Base-by-base conservation (phyloP, 2,797 vertebrate species). In the Poeciliopsis infans region DNA sequence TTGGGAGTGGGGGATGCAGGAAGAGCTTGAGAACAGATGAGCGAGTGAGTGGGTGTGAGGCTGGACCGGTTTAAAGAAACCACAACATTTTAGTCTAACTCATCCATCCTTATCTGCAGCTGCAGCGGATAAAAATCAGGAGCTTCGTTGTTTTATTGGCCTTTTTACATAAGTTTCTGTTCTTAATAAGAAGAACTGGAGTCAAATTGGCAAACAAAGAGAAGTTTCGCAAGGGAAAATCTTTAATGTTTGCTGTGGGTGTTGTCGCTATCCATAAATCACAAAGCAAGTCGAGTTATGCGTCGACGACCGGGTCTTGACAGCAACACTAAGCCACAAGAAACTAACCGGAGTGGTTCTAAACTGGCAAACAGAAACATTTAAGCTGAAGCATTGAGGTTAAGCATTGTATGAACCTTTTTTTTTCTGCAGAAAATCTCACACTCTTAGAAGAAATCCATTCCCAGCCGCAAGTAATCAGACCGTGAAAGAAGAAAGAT, bases 401-500 rank as follows among this genome's bases (percentile, higher is more conserved):
- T 75, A 78, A 89, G 78, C 46, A 76, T 53, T 33, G 41, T 8
- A 64, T 64, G 46, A 59, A 57, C n/a, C 70, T 45, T 77, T 16
- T 72, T 39, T 39, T 74, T 70, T 1, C 61, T 68, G 46, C 20
- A 47, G 46, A 64, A 83, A 82, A 83, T 72, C 75, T 75, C 57
- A 25, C 41, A 51, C 73, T 80, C 79, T 71, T 49, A 47, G 47
- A 46, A 72, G 75, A 33, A 79, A 89, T 86, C 81, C n/a, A 11
- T 81, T 84, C 80, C 74, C 49, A 86, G 75, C 82, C 82, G 77
- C 87, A 85, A 73, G 86, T 89, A 80, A 90, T 90, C 83, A 81
- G 82, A 89, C 86, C 83, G 87, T 83, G 74, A 87, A 87, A 78
- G 88, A 86, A 89, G 74, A 82, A 77, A 84, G 87, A 86, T 79